A percentile compares a stretch with the other conserved stretches of the same genome.
phyloP scores from a whole-genome alignment of 2,888 invertebrate species.

The Trachelus tabidus region DNA sequence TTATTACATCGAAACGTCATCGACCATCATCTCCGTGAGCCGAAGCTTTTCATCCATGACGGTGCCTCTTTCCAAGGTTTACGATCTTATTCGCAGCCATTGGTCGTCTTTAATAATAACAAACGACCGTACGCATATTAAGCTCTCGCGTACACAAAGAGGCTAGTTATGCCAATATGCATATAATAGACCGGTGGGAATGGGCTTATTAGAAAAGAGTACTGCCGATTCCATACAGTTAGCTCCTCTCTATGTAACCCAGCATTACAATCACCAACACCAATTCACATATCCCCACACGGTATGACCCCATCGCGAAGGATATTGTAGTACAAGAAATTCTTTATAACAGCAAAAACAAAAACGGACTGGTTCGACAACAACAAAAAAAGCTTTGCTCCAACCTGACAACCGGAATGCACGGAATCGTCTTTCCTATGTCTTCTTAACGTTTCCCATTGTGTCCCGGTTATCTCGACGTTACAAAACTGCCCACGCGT shows the following conservation, averaged over 20 bases:
- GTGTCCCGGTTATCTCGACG: background rate
- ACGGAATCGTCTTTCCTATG: too few species aligned
- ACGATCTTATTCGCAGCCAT: background rate
- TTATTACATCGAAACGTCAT: background rate
- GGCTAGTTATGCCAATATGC: conserved; percentile 29
- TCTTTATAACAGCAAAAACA: background rate
- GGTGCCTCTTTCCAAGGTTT: conserved; percentile 6
- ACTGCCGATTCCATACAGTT: background rate
- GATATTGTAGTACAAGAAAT: background rate
- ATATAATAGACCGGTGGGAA: conserved; percentile 50
- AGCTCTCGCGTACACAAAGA: conserved; percentile 4
- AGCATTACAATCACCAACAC: background rate
- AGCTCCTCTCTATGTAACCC: background rate
- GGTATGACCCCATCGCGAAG: background rate
- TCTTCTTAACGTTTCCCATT: background rate
- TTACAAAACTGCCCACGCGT: conserved; percentile 34
- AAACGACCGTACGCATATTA: background rate
- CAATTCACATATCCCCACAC: background rate
- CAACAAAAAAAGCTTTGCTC: background rate
- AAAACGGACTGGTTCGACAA: background rate
- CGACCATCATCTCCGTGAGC: background rate
- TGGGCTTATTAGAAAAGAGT: conserved; percentile 16
- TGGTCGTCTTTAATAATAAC: background rate
- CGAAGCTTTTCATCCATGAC: conserved; percentile 5
- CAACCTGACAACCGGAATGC: background rate